Base-by-base conservation (phyloP, 2,797 vertebrate species). In the Clarias laeviceps region DNA sequence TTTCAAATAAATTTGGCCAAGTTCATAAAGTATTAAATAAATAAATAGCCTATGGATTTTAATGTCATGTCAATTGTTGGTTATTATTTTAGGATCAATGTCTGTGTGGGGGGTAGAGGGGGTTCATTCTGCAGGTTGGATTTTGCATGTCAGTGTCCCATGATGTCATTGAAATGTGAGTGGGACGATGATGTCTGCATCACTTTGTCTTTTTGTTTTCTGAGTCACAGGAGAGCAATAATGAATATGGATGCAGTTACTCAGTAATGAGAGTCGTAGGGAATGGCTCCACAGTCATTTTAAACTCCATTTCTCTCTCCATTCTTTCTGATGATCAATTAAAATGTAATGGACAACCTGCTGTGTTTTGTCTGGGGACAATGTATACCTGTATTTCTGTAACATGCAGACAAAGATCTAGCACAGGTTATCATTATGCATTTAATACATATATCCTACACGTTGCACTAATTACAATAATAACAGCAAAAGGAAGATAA, bases 291-390 rank as follows among this genome's bases (percentile, higher is more conserved):
- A 90, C 91, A 91, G 87, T 94, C 94, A 95, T 95, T 94, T 94
- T 93, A 93, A 94, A 93, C 92, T 93, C 92, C 92, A 93, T 95
- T 94, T 94, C 92, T 93, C 92, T 90, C 91, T 88, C 92, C 93
- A 89, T 95, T 94, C 88, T 89, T 94, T 94, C 90, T 95, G 94
- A 94, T 94, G 94, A 96, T 95, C 94, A 94, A 94, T 95, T 94
- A 94, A 94, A 93, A 92, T 80, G 93, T 94, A 94, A 95, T 94
- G 93, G 94, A 93, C 90, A 91, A 88, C 93, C 93, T 91, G 94
- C 95, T 94, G 94, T 93, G 93, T 91, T 88, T 74, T 68, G 87
- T 88, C 87, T 90, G 90, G 92, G 91, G 92, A 95, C 94, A 91
- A 92, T 93, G 74, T 85, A 85, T 68, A 88, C 88, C 85, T 85